Percentiles rank a stretch among this genome's conserved stretches.
Conservation (phyloP, 2,797 vertebrate species). For the Carcharodon carcharias region DNA sequence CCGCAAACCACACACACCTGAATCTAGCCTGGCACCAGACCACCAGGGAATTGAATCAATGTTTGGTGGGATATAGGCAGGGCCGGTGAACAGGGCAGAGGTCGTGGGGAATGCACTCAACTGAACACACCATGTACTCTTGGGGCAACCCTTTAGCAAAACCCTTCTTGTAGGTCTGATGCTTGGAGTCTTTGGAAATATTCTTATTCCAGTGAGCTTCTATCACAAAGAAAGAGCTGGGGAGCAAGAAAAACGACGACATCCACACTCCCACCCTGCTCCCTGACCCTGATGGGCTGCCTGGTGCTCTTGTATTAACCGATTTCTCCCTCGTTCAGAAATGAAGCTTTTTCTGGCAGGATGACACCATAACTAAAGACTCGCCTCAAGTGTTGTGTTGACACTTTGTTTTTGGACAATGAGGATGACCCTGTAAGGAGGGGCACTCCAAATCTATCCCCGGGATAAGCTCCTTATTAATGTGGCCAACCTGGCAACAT, state of each 20-base stretch:
- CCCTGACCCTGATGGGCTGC: no score
- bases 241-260: constrained; percentile 17
- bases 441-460: background rate
- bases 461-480: background rate
- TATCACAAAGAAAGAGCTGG: background rate
- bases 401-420: no score
- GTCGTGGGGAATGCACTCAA: constrained; percentile 43
- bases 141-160: background rate
- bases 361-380: background rate
- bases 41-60: background rate
- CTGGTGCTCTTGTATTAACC: background rate
- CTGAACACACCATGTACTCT: constrained; percentile 42
- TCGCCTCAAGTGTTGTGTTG: background rate
- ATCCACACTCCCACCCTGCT: background rate
- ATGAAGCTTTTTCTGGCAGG: background rate
- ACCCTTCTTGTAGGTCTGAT: constrained; percentile 42
- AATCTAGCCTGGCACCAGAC: background rate
- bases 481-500: background rate
- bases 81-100: constrained; percentile 48
- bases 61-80: constrained; percentile 34
- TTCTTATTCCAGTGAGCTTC: constrained; percentile 40
- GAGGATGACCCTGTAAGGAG: background rate
- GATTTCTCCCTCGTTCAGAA: background rate
- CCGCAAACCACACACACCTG: constrained; percentile 16
- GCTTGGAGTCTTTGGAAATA: constrained; percentile 28